Percentiles rank a stretch among this genome's conserved stretches.
Conservation (phyloP, 2,888 invertebrate species). For the Cephus runcator region DNA sequence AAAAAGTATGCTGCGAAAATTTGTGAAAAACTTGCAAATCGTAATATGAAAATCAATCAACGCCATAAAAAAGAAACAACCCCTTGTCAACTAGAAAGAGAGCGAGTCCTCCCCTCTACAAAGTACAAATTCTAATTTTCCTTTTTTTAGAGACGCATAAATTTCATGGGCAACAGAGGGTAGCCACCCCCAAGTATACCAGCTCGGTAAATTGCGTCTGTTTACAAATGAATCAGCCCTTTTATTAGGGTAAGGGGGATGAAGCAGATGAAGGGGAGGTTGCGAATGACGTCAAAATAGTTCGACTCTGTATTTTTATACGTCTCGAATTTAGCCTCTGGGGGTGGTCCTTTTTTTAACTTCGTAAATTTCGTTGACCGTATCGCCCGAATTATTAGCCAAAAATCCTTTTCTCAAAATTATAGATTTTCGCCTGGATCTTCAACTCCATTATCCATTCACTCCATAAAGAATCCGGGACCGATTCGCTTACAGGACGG, state of each 20-base stretch:
- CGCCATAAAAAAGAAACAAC: not conserved
- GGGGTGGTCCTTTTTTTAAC: too few species aligned
- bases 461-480: not conserved
- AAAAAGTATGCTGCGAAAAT: too few species aligned
- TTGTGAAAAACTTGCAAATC: too few species aligned
- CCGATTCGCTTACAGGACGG: not conserved
- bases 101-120: too few species aligned
- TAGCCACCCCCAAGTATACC: not conserved
- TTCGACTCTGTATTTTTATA: too few species aligned
- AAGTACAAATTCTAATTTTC: too few species aligned
- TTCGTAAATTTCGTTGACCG: too few species aligned
- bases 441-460: not conserved
- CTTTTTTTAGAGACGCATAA: not conserved
- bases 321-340: too few species aligned
- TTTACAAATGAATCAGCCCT: too few species aligned
- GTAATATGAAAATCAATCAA: not conserved
- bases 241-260: not conserved
- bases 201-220: not conserved
- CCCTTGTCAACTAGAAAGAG: not conserved
- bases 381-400: too few species aligned
- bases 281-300: not conserved
- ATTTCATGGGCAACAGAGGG: not conserved
- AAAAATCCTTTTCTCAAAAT: not conserved
- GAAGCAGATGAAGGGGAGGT: not conserved
- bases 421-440: not conserved